Percentiles rank a stretch among this genome's conserved stretches.
Evolutionary conservation across 2,888 invertebrate species (phyloP).

Genomic region (Tetramorium bicarinatum): DNA sequence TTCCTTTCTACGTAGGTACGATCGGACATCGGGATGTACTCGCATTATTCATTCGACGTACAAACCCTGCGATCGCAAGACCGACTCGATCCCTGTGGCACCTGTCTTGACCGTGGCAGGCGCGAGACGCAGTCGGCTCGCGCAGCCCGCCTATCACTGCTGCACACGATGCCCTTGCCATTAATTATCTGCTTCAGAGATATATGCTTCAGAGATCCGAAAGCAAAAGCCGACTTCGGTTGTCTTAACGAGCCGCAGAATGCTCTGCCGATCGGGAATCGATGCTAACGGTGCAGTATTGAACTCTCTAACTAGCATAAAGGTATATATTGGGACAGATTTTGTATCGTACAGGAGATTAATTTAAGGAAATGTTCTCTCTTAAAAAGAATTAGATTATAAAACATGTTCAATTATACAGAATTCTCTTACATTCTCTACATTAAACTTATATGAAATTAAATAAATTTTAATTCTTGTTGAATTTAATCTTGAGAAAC

Average conservation of each 20-base stretch:
- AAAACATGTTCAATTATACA: neutral
- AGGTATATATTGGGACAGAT: constrained; percentile 24
- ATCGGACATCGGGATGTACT: constrained; percentile 56
- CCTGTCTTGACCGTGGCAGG: constrained; percentile 66
- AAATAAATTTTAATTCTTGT: neutral
- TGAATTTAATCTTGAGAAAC: neutral
- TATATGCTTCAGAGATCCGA: constrained; percentile 64
- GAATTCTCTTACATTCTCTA: neutral
- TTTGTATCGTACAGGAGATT: neutral
- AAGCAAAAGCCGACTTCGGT: constrained; percentile 62
- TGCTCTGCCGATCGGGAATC: constrained; percentile 54
- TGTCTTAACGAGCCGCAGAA: constrained; percentile 68
- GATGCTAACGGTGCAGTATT: constrained; percentile 45
- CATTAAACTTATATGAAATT: neutral
- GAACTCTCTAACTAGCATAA: constrained; percentile 13
- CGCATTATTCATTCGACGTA: constrained; percentile 72
- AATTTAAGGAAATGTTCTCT: constrained; percentile 22
- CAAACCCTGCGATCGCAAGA: constrained; percentile 59
- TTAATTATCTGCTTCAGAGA: constrained; percentile 73
- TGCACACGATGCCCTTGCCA: constrained; percentile 59
- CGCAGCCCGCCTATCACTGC: constrained; percentile 61
- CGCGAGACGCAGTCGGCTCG: constrained; percentile 55
- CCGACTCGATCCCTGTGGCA: constrained; percentile 65
- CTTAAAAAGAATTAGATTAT: neutral
- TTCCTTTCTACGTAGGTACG: constrained; percentile 43